phyloP scores from a whole-genome alignment of 1,140 invertebrate genomes.

The Lucilia cuprina region DNA sequence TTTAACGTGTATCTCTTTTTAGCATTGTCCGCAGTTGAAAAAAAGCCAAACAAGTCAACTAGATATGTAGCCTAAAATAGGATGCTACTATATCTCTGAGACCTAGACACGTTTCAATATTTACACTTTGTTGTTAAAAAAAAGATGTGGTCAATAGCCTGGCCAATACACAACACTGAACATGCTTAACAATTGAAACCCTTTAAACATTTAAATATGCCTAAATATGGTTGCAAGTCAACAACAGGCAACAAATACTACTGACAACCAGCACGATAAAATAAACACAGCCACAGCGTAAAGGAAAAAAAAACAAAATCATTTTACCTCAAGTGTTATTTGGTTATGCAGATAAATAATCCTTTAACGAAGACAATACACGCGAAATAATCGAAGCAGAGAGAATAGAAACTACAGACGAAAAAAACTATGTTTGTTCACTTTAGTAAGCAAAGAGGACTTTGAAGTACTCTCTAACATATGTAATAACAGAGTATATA shows the following conservation, averaged over 20 bases:
- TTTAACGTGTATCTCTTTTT: constrained; percentile 29
- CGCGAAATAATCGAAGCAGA: not conserved
- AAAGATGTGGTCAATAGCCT: constrained; percentile 12
- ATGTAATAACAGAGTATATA: no score
- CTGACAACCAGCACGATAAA: not conserved
- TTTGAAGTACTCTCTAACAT: no score
- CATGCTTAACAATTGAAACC: constrained; percentile 19
- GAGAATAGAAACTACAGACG: no score
- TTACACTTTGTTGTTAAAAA: constrained; percentile 1
- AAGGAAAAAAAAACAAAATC: not conserved
- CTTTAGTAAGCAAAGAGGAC: no score
- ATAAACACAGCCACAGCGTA: not conserved
- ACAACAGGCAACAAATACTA: not conserved
- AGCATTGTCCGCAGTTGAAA: not conserved
- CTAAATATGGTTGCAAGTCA: constrained; percentile 23
- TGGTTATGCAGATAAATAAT: constrained; percentile 29
- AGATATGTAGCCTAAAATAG: not conserved
- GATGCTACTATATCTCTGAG: not conserved
- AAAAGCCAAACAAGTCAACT: not conserved
- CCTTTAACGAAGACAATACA: constrained; percentile 34
- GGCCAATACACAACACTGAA: not conserved
- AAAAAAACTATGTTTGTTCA: no score
- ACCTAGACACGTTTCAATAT: constrained; percentile 32
- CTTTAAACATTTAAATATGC: constrained; percentile 29
- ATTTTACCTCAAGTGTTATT: constrained; percentile 28